Percentiles rank a stretch among this genome's conserved stretches.
Conservation (phyloP, 1,140 invertebrate genomes). For the Drosophila dunni region DNA sequence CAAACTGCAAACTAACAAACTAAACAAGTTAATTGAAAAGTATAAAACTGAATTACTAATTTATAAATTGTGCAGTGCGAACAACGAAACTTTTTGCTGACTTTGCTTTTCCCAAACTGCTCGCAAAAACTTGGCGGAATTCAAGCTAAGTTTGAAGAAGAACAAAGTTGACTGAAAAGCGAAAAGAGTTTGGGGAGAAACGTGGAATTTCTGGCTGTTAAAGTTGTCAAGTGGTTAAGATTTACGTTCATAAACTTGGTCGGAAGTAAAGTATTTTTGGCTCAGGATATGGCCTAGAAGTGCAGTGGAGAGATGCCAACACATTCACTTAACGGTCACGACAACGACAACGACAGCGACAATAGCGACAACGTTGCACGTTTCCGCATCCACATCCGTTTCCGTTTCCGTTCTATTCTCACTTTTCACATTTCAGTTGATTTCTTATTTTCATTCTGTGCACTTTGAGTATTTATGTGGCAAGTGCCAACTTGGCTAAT, state of each 20-base stretch:
- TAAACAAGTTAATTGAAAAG: too few relatives aligned
- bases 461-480: slow-evolving; percentile 53
- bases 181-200: background rate
- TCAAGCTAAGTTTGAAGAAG: too few relatives aligned
- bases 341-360: slow-evolving; percentile 17
- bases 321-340: slow-evolving; percentile 55
- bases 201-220: background rate
- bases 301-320: slow-evolving; percentile 46
- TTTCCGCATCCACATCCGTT: slow-evolving; percentile 56
- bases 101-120: too few relatives aligned
- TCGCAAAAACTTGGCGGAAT: too few relatives aligned
- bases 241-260: slow-evolving; percentile 11
- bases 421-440: slow-evolving; percentile 2
- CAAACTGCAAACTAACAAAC: too few relatives aligned
- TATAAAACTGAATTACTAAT: too few relatives aligned
- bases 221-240: slow-evolving; percentile 15
- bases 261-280: slow-evolving; percentile 6
- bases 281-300: background rate
- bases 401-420: slow-evolving; percentile 38
- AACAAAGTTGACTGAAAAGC: background rate
- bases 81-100: too few relatives aligned
- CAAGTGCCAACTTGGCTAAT: slow-evolving; percentile 17
- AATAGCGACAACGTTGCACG: slow-evolving; percentile 64
- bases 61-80: too few relatives aligned
- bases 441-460: background rate